These are phyloP conservation scores for Drosophila elegans DNA, from an alignment of 1,140 invertebrate genomes.

Conservation along the genomic window DNA sequence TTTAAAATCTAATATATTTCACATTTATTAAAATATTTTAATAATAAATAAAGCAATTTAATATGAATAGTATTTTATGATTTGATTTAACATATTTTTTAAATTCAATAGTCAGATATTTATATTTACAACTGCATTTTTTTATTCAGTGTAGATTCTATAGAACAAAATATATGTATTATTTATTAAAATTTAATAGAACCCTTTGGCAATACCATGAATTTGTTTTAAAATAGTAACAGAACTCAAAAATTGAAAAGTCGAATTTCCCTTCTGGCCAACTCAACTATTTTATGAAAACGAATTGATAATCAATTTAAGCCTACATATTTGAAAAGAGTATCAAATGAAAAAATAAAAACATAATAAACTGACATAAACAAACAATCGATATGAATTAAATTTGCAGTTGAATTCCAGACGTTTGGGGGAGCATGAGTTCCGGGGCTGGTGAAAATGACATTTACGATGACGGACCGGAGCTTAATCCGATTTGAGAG, in stretches of 20 bases:
- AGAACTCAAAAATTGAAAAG: not conserved
- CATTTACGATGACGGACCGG: constrained; percentile 30
- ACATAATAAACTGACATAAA: constrained; percentile 4
- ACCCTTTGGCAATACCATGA: too few species aligned
- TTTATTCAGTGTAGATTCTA: too few species aligned
- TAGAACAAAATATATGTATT: too few species aligned
- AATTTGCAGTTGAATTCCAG: constrained; percentile 25
- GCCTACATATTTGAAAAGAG: constrained; percentile 7
- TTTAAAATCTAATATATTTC: too few species aligned
- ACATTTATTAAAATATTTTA: too few species aligned
- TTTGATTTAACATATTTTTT: not conserved
- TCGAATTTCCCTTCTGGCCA: not conserved
- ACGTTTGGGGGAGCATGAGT: constrained; percentile 11
- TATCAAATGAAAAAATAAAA: constrained; percentile 8
- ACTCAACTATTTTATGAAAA: not conserved
- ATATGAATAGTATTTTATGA: too few species aligned
- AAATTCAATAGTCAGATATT: too few species aligned
- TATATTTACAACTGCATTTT: too few species aligned
- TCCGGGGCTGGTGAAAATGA: constrained; percentile 41
- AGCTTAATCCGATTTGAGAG: constrained; percentile 31
- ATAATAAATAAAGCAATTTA: too few species aligned
- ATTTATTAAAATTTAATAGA: too few species aligned
- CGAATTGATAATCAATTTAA: constrained; percentile 14
- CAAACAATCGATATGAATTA: constrained; percentile 22
- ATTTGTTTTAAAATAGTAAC: too few species aligned